A percentile compares a stretch with the other conserved stretches of the same genome.
These are phyloP conservation scores for Uromys caudimaculatus DNA, from an alignment of 2,797 vertebrate species.

Conservation along the genomic window DNA sequence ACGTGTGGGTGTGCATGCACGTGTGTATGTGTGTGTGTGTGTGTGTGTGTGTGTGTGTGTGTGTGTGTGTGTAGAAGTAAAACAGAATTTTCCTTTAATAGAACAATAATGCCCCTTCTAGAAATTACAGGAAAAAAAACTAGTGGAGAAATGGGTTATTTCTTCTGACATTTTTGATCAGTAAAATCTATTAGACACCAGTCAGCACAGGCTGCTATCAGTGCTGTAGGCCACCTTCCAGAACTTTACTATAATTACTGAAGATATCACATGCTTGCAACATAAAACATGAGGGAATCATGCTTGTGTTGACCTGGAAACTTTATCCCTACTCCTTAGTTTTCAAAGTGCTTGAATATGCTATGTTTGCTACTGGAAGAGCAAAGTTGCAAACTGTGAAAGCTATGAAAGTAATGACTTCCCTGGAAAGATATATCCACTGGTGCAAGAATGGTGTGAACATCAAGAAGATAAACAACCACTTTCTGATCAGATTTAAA, in stretches of 20 bases:
- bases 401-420: background rate
- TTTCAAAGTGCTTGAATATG: background rate
- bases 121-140: no score
- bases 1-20: fast-evolving
- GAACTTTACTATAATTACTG: no score
- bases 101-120: background rate
- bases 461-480: background rate
- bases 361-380: background rate
- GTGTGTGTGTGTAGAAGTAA: background rate
- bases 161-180: background rate
- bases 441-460: background rate
- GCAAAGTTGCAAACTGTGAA: no score
- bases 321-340: background rate
- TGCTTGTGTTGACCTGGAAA: background rate
- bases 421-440: background rate
- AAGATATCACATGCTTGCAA: no score
- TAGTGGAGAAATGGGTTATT: background rate
- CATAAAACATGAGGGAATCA: background rate
- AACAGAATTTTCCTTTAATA: background rate
- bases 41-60: background rate
- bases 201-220: background rate
- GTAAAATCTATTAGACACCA: background rate
- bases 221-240: background rate
- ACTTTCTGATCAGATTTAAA: background rate
- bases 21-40: background rate